A percentile compares a stretch with the other conserved stretches of the same genome.
Evolutionary conservation across 2,888 invertebrate genomes (phyloP).

Genomic region (Muschampia plurimacula): DNA sequence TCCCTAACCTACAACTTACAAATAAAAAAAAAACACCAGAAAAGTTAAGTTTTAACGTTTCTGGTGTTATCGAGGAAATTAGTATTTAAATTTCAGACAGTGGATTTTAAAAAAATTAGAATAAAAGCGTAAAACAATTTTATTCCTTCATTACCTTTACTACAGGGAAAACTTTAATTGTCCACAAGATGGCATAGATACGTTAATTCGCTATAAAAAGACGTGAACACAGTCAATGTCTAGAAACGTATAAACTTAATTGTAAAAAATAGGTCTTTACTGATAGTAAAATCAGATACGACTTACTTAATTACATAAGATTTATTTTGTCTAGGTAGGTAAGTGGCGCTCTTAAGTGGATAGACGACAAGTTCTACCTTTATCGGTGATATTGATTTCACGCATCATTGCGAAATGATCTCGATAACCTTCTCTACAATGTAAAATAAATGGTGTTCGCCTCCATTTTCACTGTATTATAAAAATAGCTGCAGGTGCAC

Average conservation of each 20-base stretch:
- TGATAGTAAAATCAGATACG: slow-evolving; percentile 24
- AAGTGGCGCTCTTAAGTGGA: slow-evolving; percentile 27
- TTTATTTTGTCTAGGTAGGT: slow-evolving; percentile 30
- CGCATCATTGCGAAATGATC: not conserved
- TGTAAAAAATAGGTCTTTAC: slow-evolving; percentile 29
- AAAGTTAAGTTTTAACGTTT: too few species aligned
- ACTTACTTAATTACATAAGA: slow-evolving; percentile 27
- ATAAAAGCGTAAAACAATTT: not conserved
- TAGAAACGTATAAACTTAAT: slow-evolving; percentile 14
- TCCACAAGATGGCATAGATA: not conserved
- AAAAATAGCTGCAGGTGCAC: not conserved
- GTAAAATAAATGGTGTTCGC: not conserved
- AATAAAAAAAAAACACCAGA: too few species aligned
- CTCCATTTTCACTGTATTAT: not conserved
- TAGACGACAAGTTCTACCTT: not conserved
- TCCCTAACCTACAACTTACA: too few species aligned
- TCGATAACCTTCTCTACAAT: not conserved
- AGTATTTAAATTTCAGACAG: too few species aligned
- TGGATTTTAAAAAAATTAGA: not conserved
- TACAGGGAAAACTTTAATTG: not conserved
- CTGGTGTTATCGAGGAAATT: too few species aligned
- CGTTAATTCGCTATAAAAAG: slow-evolving; percentile 11
- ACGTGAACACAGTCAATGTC: not conserved
- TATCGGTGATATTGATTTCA: slow-evolving; percentile 27
- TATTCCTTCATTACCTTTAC: not conserved